These are phyloP conservation scores for Dyspetes luteomarginatus DNA, from an alignment of 2,888 invertebrate species.

Conservation along the genomic window DNA sequence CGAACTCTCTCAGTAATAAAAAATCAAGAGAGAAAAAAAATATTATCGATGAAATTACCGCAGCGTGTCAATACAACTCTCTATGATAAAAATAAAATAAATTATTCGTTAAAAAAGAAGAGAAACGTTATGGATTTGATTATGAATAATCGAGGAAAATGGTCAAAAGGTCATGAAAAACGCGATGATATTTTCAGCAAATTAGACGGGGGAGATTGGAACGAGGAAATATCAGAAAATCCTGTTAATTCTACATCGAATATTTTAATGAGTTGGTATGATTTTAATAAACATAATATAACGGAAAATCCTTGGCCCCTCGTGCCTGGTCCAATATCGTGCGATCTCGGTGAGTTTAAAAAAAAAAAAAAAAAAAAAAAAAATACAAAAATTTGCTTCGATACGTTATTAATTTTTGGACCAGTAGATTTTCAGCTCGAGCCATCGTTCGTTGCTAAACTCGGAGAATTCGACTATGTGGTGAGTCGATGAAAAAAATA, in stretches of 20 bases:
- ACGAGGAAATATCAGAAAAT: not conserved
- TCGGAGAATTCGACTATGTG: slow-evolving; percentile 61
- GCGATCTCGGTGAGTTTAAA: slow-evolving; percentile 39
- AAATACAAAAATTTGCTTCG: not conserved
- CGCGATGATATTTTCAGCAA: not conserved
- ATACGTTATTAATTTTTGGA: not conserved
- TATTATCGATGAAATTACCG: not conserved
- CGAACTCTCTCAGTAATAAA: not conserved
- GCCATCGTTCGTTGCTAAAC: slow-evolving; percentile 55
- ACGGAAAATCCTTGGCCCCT: slow-evolving; percentile 57
- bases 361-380: no score
- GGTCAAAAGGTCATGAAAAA: not conserved
- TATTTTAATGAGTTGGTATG: not conserved
- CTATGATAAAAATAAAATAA: no score
- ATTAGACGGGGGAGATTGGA: no score
- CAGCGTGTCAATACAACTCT: not conserved
- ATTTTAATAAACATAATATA: not conserved
- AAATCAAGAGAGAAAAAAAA: slow-evolving; percentile 10
- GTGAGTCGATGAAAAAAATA: slow-evolving; percentile 11
- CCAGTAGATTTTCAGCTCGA: slow-evolving; percentile 47
- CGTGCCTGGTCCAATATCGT: slow-evolving; percentile 58
- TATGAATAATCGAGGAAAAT: not conserved
- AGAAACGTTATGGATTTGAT: not conserved
- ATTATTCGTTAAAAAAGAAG: not conserved
- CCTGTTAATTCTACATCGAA: not conserved